These are phyloP conservation scores for Rugalucina vietnamica DNA, from an alignment of 2,888 invertebrate species.

Conservation along the genomic window DNA sequence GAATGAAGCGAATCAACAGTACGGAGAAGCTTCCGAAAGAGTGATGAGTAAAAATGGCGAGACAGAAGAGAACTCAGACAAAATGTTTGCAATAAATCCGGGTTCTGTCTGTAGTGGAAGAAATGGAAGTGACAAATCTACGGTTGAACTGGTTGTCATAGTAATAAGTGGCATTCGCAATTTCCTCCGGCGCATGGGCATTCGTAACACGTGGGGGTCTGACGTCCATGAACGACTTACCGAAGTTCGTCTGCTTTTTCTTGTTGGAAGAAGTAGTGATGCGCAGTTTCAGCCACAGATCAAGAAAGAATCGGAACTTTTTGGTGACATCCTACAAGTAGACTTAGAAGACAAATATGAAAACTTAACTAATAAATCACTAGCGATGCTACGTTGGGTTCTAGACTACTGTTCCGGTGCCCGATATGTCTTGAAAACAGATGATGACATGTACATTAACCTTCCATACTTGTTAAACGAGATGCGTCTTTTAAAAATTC, in stretches of 20 bases:
- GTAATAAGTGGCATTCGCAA: constrained; percentile 75
- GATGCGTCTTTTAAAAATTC: neutral
- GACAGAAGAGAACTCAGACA: too few relatives aligned
- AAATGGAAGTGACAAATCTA: neutral
- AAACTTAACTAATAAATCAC: constrained; percentile 84
- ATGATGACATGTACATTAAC: constrained; percentile 82
- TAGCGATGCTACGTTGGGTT: constrained; percentile 84
- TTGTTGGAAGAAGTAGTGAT: constrained; percentile 68
- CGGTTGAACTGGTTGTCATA: constrained; percentile 64
- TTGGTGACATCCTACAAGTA: constrained; percentile 80
- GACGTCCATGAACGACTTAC: constrained; percentile 40
- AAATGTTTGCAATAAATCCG: neutral
- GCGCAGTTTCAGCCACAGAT: constrained; percentile 53
- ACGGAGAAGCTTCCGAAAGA: too few relatives aligned
- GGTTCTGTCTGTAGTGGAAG: neutral
- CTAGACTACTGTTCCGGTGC: constrained; percentile 81
- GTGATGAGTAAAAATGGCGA: too few relatives aligned
- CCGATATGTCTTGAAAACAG: constrained; percentile 83
- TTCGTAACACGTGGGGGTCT: constrained; percentile 81
- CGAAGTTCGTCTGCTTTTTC: constrained; percentile 73
- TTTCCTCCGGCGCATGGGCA: constrained; percentile 68
- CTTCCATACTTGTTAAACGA: constrained; percentile 33
- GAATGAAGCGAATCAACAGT: neutral
- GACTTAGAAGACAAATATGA: constrained; percentile 83
- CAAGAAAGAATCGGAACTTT: constrained; percentile 73